Evolutionary conservation across 2,797 vertebrate genomes (phyloP), one percentile per base, ranked within the genome.

Genomic region (Sebastes kiyomatsui): DNA sequence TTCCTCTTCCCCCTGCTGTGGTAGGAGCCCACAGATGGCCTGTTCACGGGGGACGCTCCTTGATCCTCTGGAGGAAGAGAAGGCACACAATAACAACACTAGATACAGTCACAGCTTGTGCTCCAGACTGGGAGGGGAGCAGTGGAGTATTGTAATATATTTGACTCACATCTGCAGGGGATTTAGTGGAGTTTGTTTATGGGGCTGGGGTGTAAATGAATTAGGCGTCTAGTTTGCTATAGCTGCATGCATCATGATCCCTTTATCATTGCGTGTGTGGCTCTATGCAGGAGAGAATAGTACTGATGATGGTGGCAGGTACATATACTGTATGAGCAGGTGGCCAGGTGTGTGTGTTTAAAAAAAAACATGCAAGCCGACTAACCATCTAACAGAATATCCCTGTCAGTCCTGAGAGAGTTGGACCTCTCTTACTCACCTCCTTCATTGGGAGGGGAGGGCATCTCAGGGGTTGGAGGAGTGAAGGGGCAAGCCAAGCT

Each of bases 401-500:
- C 13, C 38, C 61, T 32, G 65, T 82, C 75, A 68, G 35, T 28
- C 25, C 42, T 61, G 60, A 56, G 71, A 67, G 66, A 78, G 25
- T 27, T 66, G 14, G 76, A 46, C 52, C 58, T 70, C 56, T 86
- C 32, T 72, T 79, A 84, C 97, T 95, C 96, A 99, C 98, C 98
- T 97, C 96, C 96, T 90, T 99, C 97, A 87, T 97, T 97, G 86
- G 97, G 97, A 95, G 97, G 96, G 88, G 98, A 99, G 92, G 98
- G 98, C 98, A 99, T 99, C 95, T 95, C 97, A 93, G 86, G 85
- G 87, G 78, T 85, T 86, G 82, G 77, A 22, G 84, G 56, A 71
- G 77, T 73, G 90, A 91, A 85, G 84, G 87, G 59, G 84, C 82
- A 80, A 87, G 75, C 90, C 77, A 90, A 94, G 94, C 91, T 87